A percentile compares a stretch with the other conserved stretches of the same genome.
Conservation (phyloP, 2,888 invertebrate genomes). For the Notocelia uddmanniana region DNA sequence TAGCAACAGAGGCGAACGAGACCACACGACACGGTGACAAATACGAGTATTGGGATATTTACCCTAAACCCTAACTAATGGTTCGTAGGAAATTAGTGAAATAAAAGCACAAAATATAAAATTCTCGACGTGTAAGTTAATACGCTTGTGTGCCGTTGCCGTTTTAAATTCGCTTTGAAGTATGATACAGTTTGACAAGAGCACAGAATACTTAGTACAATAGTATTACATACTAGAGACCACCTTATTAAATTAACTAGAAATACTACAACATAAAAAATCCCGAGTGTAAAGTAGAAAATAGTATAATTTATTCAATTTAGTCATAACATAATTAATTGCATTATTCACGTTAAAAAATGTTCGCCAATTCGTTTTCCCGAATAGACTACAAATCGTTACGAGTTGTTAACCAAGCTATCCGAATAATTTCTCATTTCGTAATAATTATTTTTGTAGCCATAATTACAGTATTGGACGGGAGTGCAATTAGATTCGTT, state of each 20-base stretch:
- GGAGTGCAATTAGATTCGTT: slow-evolving; percentile 60
- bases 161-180: slow-evolving; percentile 32
- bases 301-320: slow-evolving; percentile 37
- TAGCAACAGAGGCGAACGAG: too few species aligned
- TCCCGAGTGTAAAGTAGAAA: slow-evolving; percentile 5
- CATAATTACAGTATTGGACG: slow-evolving; percentile 74
- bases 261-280: background rate
- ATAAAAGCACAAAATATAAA: slow-evolving; percentile 1
- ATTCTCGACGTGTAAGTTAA: slow-evolving; percentile 25
- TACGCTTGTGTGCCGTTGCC: slow-evolving; percentile 18
- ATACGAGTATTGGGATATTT: too few species aligned
- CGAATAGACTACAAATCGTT: slow-evolving; percentile 45
- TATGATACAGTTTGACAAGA: slow-evolving; percentile 1
- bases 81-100: background rate
- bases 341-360: background rate
- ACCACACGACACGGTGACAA: too few species aligned
- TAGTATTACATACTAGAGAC: background rate
- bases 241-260: background rate
- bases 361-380: slow-evolving; percentile 28
- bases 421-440: slow-evolving; percentile 74
- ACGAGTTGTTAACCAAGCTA: slow-evolving; percentile 69
- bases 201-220: background rate
- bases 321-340: background rate
- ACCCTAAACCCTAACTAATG: background rate
- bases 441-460: slow-evolving; percentile 77